phyloP scores from a whole-genome alignment of 2,888 invertebrate genomes.

The Antheraea assamensis region DNA sequence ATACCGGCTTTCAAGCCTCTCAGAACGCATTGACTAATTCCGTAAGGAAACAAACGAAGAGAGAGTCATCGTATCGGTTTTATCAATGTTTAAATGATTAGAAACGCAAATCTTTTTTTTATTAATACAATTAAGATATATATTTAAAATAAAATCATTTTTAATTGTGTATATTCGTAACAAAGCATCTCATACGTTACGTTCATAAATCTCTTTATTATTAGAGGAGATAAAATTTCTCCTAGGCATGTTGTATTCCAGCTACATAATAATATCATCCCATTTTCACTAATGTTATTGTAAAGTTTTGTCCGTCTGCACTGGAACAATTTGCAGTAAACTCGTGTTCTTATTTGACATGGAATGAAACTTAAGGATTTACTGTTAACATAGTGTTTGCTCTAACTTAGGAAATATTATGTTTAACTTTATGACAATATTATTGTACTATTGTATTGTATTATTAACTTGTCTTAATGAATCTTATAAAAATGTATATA shows the following conservation, averaged over 20 bases:
- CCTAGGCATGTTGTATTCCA: neutral
- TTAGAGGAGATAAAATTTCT: neutral
- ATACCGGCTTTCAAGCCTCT: too few relatives aligned
- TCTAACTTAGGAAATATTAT: neutral
- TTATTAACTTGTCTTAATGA: too few relatives aligned
- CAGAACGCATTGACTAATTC: too few relatives aligned
- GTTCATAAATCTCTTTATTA: neutral
- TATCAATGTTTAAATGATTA: too few relatives aligned
- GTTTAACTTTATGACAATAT: neutral
- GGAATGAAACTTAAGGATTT: neutral
- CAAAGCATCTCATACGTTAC: neutral
- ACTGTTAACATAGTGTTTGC: neutral
- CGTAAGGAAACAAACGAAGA: too few relatives aligned
- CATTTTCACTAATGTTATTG: conserved; percentile 22
- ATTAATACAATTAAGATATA: too few relatives aligned
- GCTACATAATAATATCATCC: conserved; percentile 11
- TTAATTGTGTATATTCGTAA: too few relatives aligned
- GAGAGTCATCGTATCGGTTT: too few relatives aligned
- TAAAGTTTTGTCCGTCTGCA: conserved; percentile 17
- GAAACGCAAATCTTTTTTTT: too few relatives aligned
- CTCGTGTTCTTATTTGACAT: conserved; percentile 25
- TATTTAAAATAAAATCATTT: too few relatives aligned
- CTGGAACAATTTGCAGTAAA: conserved; percentile 33
- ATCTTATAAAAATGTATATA: too few relatives aligned
- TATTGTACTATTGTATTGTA: neutral